A percentile compares a stretch with the other conserved stretches of the same genome.
phyloP scores from a whole-genome alignment of 2,113 vertebrate species.

The Ophiodon elongatus region DNA sequence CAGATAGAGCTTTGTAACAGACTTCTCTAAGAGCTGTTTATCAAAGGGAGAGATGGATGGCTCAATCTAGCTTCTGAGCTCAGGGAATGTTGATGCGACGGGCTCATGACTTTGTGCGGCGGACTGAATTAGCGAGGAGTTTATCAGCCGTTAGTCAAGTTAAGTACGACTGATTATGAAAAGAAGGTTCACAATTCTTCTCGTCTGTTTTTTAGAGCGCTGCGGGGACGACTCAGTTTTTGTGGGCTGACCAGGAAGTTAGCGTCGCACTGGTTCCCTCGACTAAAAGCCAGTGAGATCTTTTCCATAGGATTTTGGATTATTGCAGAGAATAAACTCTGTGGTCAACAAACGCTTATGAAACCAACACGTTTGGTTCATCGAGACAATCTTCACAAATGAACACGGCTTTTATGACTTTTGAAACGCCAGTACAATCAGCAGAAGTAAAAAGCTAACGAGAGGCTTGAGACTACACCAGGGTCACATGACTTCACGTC shows the following conservation, averaged over 20 bases:
- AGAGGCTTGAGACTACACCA: neutral
- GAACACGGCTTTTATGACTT: neutral
- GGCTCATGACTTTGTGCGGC: neutral
- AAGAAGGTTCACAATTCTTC: neutral
- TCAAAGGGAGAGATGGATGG: conserved; percentile 40
- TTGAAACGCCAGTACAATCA: neutral
- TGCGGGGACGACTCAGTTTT: neutral
- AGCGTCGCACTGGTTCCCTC: neutral
- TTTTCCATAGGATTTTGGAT: neutral
- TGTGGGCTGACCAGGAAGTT: neutral
- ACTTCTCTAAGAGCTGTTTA: conserved; percentile 38
- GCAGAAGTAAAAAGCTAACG: neutral
- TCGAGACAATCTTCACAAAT: neutral
- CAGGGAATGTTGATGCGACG: neutral
- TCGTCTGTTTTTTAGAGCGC: neutral
- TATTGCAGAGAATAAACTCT: neutral
- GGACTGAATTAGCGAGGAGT: neutral
- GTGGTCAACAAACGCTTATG: neutral
- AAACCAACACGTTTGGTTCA: neutral
- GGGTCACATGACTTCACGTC: neutral
- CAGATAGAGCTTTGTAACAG: conserved; percentile 42
- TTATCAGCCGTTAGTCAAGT: neutral
- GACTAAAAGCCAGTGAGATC: neutral
- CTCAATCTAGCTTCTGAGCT: conserved; percentile 29
- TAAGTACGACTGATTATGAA: neutral